phyloP scores from a whole-genome alignment of 2,113 vertebrate genomes.

The Phalacrocorax aristotelis region DNA sequence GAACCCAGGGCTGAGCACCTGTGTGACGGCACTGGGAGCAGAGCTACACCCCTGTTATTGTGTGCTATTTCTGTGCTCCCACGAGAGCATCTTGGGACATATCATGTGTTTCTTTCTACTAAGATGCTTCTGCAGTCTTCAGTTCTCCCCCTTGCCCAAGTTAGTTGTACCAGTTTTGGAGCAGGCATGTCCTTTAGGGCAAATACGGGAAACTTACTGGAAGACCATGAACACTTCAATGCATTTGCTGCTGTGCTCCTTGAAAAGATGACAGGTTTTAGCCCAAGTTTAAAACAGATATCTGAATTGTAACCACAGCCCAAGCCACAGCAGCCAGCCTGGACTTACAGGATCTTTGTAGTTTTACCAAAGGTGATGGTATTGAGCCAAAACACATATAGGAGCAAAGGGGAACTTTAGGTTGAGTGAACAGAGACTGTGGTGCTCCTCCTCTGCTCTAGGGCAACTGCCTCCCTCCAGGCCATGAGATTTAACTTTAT shows the following conservation, averaged over 20 bases:
- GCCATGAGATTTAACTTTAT: neutral
- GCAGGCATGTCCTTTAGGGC: slow-evolving; percentile 50
- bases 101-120: neutral
- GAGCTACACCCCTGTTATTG: neutral
- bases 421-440: neutral
- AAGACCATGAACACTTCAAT: neutral
- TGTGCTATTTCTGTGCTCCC: neutral
- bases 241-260: neutral
- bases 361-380: neutral
- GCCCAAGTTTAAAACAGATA: neutral
- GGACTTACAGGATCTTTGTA: neutral
- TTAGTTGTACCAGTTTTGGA: slow-evolving; percentile 36
- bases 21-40: accelerated
- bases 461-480: neutral
- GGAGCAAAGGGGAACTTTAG: neutral
- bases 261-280: slow-evolving; percentile 16
- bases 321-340: neutral
- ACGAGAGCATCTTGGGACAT: neutral
- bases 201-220: neutral
- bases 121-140: neutral
- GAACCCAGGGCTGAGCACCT: accelerated
- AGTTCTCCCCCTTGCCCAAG: neutral
- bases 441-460: neutral
- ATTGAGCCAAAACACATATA: accelerated
- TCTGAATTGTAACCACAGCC: neutral